These are phyloP conservation scores for Cyprinus carpio DNA, from an alignment of 2,113 vertebrate species.

Conservation along the genomic window DNA sequence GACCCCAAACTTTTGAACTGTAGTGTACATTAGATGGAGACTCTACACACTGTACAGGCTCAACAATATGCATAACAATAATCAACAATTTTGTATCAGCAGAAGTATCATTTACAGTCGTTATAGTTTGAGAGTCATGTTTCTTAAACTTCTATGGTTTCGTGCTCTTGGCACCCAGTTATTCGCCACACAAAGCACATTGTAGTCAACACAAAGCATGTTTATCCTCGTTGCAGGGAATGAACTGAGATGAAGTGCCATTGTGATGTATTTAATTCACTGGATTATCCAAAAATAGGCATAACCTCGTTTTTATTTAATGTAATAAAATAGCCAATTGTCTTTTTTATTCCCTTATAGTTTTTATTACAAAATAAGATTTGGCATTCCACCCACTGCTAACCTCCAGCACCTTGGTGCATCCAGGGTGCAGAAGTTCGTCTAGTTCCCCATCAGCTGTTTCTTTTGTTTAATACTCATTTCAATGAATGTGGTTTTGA, in stretches of 20 bases:
- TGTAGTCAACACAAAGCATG: not conserved
- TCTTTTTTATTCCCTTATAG: not conserved
- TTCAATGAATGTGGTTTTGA: not conserved
- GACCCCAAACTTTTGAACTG: too few species aligned
- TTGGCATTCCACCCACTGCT: not conserved
- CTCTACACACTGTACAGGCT: too few species aligned
- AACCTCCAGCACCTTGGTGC: not conserved
- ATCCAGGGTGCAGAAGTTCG: not conserved
- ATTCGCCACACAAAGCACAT: not conserved
- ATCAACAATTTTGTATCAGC: not conserved
- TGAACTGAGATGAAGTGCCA: not conserved
- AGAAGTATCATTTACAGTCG: slow-evolving; percentile 3
- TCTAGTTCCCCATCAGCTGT: not conserved
- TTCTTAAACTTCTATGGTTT: not conserved
- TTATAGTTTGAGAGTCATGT: not conserved
- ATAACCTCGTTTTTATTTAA: not conserved
- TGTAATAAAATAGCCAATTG: not conserved
- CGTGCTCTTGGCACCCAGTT: not conserved
- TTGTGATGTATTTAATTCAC: not conserved
- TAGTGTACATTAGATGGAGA: too few species aligned
- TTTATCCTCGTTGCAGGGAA: not conserved
- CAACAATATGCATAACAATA: not conserved
- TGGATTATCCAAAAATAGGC: not conserved
- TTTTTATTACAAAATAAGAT: not conserved
- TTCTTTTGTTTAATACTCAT: not conserved